phyloP scores from a whole-genome alignment of 2,113 vertebrate species.

The Percopsis transmontana region DNA sequence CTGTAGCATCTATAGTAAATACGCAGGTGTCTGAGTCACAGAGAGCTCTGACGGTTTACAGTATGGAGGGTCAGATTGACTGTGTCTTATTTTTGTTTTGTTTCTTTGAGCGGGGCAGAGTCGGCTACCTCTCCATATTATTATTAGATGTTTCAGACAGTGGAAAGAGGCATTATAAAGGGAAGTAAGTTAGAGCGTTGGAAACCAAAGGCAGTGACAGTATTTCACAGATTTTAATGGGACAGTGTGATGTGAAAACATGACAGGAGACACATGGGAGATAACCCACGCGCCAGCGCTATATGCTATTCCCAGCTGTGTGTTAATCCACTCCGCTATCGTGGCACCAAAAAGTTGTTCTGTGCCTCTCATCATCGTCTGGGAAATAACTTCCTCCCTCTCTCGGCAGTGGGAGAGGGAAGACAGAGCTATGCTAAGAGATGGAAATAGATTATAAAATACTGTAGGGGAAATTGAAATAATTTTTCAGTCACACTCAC shows the following conservation, averaged over 20 bases:
- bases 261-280: constrained; percentile 70
- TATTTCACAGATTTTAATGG: constrained; percentile 69
- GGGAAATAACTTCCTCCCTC: constrained; percentile 46
- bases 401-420: constrained; percentile 53
- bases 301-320: constrained; percentile 69
- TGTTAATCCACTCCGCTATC: constrained; percentile 66
- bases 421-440: constrained; percentile 51
- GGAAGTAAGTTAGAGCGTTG: constrained; percentile 42
- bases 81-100: neutral
- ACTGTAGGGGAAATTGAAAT: constrained; percentile 55
- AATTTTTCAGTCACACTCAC: constrained; percentile 68
- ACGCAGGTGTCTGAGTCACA: constrained; percentile 13
- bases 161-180: constrained; percentile 11
- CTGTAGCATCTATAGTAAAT: neutral
- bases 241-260: constrained; percentile 71
- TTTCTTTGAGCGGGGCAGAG: constrained; percentile 25
- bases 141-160: constrained; percentile 33
- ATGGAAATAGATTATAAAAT: constrained; percentile 75
- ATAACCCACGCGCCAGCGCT: constrained; percentile 61
- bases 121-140: constrained; percentile 16
- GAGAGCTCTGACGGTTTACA: neutral
- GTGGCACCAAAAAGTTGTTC: constrained; percentile 64
- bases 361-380: constrained; percentile 62
- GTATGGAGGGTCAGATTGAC: constrained; percentile 8
- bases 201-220: constrained; percentile 51